phyloP scores from a whole-genome alignment of 30 jellyfish, hydroid and myxozoan species.

The Hydractinia echinata region DNA sequence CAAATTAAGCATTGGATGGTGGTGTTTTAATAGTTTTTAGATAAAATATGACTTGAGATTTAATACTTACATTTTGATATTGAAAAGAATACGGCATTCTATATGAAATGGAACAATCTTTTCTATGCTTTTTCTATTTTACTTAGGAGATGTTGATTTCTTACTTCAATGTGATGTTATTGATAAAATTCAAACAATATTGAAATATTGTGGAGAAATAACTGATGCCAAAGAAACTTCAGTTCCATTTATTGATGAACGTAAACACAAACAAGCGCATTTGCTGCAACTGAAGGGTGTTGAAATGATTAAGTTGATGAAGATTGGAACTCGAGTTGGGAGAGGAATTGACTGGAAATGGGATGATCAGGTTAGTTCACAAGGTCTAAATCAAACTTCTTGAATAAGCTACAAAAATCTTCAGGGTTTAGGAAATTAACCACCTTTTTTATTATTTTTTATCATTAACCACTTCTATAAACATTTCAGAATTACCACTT shows the following conservation, averaged over 20 bases:
- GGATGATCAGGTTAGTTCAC: constrained; percentile 79
- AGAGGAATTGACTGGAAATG: constrained; percentile 95
- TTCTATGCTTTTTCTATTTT: neutral
- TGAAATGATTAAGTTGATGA: constrained; percentile 69
- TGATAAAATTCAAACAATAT: constrained; percentile 44
- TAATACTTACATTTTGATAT: too few species aligned
- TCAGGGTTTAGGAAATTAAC: too few species aligned
- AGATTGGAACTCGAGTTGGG: constrained; percentile 74
- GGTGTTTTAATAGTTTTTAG: too few species aligned
- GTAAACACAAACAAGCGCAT: constrained; percentile 25
- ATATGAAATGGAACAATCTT: neutral
- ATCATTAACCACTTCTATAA: too few species aligned
- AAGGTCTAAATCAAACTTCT: too few species aligned
- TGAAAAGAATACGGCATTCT: too few species aligned
- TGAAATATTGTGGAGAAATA: constrained; percentile 37
- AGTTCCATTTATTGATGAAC: constrained; percentile 17
- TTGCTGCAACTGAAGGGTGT: constrained; percentile 60
- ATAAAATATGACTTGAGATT: too few species aligned
- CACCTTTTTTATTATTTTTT: too few species aligned
- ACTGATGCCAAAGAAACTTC: neutral
- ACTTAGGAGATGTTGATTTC: constrained; percentile 65
- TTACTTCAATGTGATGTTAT: constrained; percentile 64
- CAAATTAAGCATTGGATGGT: too few species aligned
- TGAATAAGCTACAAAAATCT: too few species aligned
- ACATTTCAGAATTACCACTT: too few species aligned